A percentile compares a stretch with the other conserved stretches of the same genome.
Conservation (phyloP, 1,140 invertebrate genomes). For the silkworm (Bombyx mori) region ASM3026992v2 NC_085113.1:3615501-3616000, state of each 20-base stretch:
- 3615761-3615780: constrained; percentile 21
- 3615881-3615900: constrained; percentile 7
- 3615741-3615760: constrained; percentile 27
- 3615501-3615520: constrained; percentile 56
- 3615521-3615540: constrained; percentile 46
- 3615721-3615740: constrained; percentile 52
- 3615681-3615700: constrained; percentile 46
- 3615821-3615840: constrained; percentile 11
- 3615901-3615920: background rate
- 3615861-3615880: constrained; percentile 12
- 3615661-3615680: background rate
- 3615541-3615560: constrained; percentile 37
- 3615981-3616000: too few species aligned
- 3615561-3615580: constrained; percentile 38
- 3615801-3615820: constrained; percentile 11
- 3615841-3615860: constrained; percentile 15
- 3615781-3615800: constrained; percentile 16
- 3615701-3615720: constrained; percentile 38
- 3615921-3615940: background rate
- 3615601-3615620: constrained; percentile 20
- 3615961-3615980: too few species aligned
- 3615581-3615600: constrained; percentile 30
- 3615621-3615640: too few species aligned
- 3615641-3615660: too few species aligned
- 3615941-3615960: too few species aligned